Evolutionary conservation across 2,888 invertebrate species (phyloP), one percentile per base, ranked within the genome.

Genomic region (Hermaeophaga mercurialis): DNA sequence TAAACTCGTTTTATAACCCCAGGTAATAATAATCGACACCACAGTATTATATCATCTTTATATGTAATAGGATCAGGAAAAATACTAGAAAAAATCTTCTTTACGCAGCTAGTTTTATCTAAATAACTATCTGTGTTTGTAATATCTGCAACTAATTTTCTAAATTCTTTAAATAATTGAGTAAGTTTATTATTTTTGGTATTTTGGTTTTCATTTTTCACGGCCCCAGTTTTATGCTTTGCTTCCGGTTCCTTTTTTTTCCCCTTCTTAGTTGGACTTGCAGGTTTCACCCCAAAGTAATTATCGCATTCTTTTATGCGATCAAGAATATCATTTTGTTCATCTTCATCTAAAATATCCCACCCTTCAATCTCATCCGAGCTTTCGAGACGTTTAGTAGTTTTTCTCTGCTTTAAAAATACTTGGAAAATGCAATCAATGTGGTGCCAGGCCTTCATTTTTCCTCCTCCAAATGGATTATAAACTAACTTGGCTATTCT

Each of bases 391-490:
- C 89, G 84, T 77, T 89, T 90, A 0, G 94, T 94, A 0, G 88
- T 84, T 0, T 89, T 87, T 48, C 93, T 79, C 67, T 94, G 94
- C 71, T 87, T 87, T 31, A 85, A 78, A 63, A 95, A 87, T 11
- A 84, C 82, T 71, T 92, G 88, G 80, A 93, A 89, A 3, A 94
- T 78, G 69, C 94, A 95, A 55, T 84, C 79, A 0, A 90, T 78
- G 71, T 94, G 94, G 73, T 88, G 84, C 90, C 92, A 94, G 64
- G 85, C 84, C 75, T 93, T 94, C 91, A 94, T 91, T 67, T 86
- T 69, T 26, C 84, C 85, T 7, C 82, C 81, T 9, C 82, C 85
- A 71, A 91, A 94, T 0, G 91, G 91, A 76, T 91, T 94, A 1
- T 87, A 78, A 3, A 85, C 83, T 12, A 91, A 63, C 75, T 93